Base-by-base conservation (phyloP, 2,888 invertebrate species). In the Pollenia amentaria region DNA sequence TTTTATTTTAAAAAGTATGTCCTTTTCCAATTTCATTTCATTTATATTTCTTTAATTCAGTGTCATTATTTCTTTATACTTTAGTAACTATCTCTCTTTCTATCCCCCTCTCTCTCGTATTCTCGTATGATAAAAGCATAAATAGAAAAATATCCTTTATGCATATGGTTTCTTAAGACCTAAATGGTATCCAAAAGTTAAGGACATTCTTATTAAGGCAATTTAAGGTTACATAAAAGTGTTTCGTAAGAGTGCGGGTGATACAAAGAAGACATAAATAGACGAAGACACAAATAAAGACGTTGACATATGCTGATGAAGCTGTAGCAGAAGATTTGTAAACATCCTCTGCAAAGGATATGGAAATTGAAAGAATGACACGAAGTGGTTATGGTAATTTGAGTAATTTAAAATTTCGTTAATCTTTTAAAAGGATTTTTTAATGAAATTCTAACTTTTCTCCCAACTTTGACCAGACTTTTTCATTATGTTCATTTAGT, bases 401-500 rank as follows among this genome's bases (percentile, higher is more conserved):
- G 42, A 55, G 57, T 76, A 81, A 81, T 72, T 60, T 76, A 65
- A 69, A 76, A 70, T 57, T 80, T 75, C 44, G 44, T 76, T 80
- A 80, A 76, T 76, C 75, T 79, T 84, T 84, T 75, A 80, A 84
- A 80, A 75, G 70, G 80, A 80, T 84, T 80, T 80, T 73, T 69
- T 73, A 73, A 84, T 84, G 76, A 78, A 73, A 73, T 48, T 53
- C 67, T 69, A 46, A 84, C 57, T 76, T 64, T 69, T 69, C 16
- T 48, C 12, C 62, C 51, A 51, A 60, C 62, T 51, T 75, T 67
- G n/a, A 4, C 29, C 1, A 64, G 53, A 51, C 8, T 29, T 67
- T 55, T 48, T 46, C 9, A 3, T 77, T 29, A 40, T 57, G 14
- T 77, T 21, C 18, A 9, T 29, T 67, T 46, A 14, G 29, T 1